These are phyloP conservation scores for Dipodomys stephensi DNA, from an alignment of 2,113 vertebrate species.

Conservation along the genomic window DNA sequence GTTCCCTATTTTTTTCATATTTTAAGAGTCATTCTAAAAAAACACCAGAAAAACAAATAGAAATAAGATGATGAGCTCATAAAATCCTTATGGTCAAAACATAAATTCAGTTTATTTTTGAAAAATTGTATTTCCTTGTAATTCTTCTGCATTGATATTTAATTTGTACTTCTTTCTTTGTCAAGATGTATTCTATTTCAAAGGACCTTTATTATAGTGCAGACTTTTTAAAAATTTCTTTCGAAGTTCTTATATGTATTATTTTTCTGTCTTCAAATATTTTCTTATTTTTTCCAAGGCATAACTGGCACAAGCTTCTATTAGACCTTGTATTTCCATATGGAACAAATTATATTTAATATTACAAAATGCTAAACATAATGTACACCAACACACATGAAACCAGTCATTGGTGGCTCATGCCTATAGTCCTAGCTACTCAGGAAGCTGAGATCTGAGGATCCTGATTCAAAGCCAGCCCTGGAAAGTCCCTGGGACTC, in stretches of 20 bases:
- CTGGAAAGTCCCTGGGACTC: too few relatives aligned
- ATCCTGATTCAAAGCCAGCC: too few relatives aligned
- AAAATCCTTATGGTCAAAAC: background rate
- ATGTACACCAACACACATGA: constrained; percentile 4
- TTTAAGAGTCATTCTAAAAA: background rate
- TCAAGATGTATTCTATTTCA: constrained; percentile 33
- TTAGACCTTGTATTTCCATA: background rate
- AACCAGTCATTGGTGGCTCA: too few relatives aligned
- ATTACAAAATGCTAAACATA: constrained; percentile 18
- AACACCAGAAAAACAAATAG: background rate
- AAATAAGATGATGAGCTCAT: background rate
- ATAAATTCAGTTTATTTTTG: background rate
- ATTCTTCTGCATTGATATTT: background rate
- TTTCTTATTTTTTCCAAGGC: background rate
- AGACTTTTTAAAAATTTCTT: too few relatives aligned
- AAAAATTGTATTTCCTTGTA: background rate
- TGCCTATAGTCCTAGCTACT: too few relatives aligned
- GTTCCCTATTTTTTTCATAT: background rate
- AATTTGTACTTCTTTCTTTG: constrained; percentile 32
- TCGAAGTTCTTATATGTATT: background rate
- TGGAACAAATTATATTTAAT: background rate
- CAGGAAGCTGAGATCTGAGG: too few relatives aligned
- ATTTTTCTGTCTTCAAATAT: background rate
- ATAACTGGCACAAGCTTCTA: background rate
- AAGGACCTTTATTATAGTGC: constrained; percentile 46